Evolutionary conservation across 2,113 vertebrate species (phyloP).

Genomic region (Bos indicus): DNA sequence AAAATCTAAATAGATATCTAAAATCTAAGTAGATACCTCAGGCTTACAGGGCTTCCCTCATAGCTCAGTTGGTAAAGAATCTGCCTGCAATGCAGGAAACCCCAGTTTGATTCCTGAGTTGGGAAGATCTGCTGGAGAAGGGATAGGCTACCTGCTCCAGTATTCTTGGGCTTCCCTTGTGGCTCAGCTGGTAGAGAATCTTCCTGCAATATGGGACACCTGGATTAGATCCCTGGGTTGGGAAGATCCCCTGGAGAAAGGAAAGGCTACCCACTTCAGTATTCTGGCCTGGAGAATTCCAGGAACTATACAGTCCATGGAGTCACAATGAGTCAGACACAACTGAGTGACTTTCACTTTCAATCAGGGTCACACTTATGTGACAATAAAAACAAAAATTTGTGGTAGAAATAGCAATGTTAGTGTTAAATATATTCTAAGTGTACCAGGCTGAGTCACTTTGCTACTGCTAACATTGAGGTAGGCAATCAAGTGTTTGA

Average conservation of each 20-base stretch:
- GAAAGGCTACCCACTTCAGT: neutral
- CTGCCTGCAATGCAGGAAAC: neutral
- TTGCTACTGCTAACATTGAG: neutral
- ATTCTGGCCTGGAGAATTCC: neutral
- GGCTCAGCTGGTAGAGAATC: neutral
- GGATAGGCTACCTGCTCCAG: neutral
- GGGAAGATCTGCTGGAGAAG: neutral
- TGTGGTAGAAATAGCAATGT: neutral
- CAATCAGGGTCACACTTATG: neutral
- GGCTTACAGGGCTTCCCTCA: neutral
- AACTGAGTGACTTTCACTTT: neutral
- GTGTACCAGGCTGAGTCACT: neutral
- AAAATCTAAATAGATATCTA: neutral
- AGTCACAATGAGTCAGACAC: neutral
- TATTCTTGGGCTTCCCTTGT: neutral
- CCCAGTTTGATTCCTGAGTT: neutral
- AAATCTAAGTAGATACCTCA: neutral
- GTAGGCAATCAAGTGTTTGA: neutral
- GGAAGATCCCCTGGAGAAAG: neutral
- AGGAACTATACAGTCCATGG: neutral
- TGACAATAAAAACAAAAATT: neutral
- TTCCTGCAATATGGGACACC: fast-evolving
- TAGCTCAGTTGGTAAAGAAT: neutral
- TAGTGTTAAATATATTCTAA: neutral
- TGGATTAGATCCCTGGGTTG: neutral